phyloP scores from a whole-genome alignment of 1,140 invertebrate species.

The Drosophila santomea region DNA sequence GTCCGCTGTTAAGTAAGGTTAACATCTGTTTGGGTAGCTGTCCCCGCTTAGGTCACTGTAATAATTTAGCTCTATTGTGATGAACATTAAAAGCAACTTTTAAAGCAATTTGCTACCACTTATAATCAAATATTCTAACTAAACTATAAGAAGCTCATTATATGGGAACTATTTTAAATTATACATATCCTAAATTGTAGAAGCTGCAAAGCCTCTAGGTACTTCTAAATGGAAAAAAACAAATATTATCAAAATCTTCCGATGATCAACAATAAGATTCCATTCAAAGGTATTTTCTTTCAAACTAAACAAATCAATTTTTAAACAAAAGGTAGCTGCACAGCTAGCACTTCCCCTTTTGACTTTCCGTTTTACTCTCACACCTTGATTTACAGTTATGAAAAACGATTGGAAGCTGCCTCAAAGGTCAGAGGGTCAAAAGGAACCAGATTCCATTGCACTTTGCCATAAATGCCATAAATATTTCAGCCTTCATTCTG shows the following conservation, averaged over 20 bases:
- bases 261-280: too few relatives aligned
- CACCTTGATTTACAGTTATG: conserved; percentile 15
- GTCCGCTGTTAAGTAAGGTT: neutral
- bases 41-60: neutral
- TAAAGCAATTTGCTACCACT: too few relatives aligned
- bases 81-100: too few relatives aligned
- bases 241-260: too few relatives aligned
- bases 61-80: neutral
- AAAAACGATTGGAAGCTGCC: conserved; percentile 31
- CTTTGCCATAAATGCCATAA: conserved; percentile 18
- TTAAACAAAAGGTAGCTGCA: conserved; percentile 21
- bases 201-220: too few relatives aligned
- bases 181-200: too few relatives aligned
- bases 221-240: too few relatives aligned
- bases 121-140: too few relatives aligned
- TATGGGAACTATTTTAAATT: too few relatives aligned
- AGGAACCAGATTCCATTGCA: conserved; percentile 15
- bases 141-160: too few relatives aligned
- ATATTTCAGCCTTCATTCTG: conserved; percentile 10
- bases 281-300: neutral
- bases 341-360: conserved; percentile 16
- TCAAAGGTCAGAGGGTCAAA: conserved; percentile 27
- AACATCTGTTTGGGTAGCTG: neutral
- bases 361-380: neutral
- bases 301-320: conserved; percentile 3